These are phyloP conservation scores for Bursaphelenchus okinawaensis DNA, from an alignment of 2,888 invertebrate species.

Conservation along the genomic window DNA sequence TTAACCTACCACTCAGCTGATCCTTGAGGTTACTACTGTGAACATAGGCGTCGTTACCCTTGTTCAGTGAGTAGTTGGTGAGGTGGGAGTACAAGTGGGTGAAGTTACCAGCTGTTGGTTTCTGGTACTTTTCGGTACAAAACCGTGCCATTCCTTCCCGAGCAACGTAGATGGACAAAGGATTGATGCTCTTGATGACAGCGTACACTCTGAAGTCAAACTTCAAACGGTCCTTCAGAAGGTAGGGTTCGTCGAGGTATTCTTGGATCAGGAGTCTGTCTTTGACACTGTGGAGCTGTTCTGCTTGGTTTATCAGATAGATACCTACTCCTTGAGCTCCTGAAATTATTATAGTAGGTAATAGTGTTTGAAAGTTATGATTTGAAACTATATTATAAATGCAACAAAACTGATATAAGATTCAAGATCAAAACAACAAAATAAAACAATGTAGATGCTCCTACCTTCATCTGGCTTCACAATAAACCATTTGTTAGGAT, in stretches of 20 bases:
- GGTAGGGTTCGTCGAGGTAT: constrained; percentile 60
- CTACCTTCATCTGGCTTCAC: constrained; percentile 62
- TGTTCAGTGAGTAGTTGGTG: constrained; percentile 63
- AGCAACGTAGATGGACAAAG: constrained; percentile 58
- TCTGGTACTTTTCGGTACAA: constrained; percentile 60
- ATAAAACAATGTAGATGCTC: no score
- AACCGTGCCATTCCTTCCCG: constrained; percentile 60
- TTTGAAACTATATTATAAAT: no score
- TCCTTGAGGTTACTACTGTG: constrained; percentile 53
- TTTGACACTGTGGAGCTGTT: constrained; percentile 57
- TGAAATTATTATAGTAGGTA: no score
- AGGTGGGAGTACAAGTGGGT: constrained; percentile 61
- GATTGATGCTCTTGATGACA: constrained; percentile 60
- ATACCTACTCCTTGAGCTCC: constrained; percentile 62
- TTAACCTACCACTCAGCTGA: constrained; percentile 43
- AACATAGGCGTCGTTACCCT: constrained; percentile 59
- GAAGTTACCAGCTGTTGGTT: constrained; percentile 60
- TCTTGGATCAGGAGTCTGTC: constrained; percentile 58
- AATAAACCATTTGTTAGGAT: constrained; percentile 58
- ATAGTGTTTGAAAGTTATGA: no score
- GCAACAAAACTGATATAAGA: no score
- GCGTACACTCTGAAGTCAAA: constrained; percentile 62
- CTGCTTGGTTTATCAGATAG: constrained; percentile 60
- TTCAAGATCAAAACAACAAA: no score
- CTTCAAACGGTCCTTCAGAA: constrained; percentile 59